These are phyloP conservation scores for Tachypleus tridentatus DNA, from an alignment of 1,140 invertebrate genomes.

Conservation along the genomic window DNA sequence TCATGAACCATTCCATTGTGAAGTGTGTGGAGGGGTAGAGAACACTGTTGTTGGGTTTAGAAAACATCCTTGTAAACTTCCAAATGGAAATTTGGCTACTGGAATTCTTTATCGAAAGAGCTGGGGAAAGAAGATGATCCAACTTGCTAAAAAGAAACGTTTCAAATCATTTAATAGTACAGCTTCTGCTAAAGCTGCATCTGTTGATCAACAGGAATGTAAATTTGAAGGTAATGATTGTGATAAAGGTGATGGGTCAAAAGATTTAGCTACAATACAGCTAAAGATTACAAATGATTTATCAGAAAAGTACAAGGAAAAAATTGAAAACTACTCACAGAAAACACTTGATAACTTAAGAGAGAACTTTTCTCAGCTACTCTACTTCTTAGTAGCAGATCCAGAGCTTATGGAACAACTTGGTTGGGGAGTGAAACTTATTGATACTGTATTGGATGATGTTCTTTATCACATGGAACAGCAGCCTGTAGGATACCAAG, in stretches of 20 bases:
- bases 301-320: not conserved
- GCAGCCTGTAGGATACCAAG: constrained; percentile 3
- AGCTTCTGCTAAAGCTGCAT: too few species aligned
- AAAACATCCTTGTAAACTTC: constrained; percentile 1
- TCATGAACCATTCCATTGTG: not conserved
- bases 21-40: not conserved
- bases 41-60: not conserved
- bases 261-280: constrained; percentile 3
- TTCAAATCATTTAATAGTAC: too few species aligned
- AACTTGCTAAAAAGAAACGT: too few species aligned
- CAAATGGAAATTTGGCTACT: constrained; percentile 1
- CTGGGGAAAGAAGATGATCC: not conserved
- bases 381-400: constrained; percentile 14
- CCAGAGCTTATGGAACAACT: constrained; percentile 15
- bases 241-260: not conserved
- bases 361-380: constrained; percentile 15
- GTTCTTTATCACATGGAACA: constrained; percentile 13
- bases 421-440: constrained; percentile 9
- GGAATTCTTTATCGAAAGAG: not conserved
- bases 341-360: constrained; percentile 5
- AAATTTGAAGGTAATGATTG: too few species aligned
- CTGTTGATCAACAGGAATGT: too few species aligned
- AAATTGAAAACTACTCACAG: not conserved
- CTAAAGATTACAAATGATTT: not conserved
- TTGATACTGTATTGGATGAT: constrained; percentile 16